A percentile compares a stretch with the other conserved stretches of the same genome.
Evolutionary conservation across 2,797 vertebrate genomes (phyloP).

Genomic region (Danio choprae): DNA sequence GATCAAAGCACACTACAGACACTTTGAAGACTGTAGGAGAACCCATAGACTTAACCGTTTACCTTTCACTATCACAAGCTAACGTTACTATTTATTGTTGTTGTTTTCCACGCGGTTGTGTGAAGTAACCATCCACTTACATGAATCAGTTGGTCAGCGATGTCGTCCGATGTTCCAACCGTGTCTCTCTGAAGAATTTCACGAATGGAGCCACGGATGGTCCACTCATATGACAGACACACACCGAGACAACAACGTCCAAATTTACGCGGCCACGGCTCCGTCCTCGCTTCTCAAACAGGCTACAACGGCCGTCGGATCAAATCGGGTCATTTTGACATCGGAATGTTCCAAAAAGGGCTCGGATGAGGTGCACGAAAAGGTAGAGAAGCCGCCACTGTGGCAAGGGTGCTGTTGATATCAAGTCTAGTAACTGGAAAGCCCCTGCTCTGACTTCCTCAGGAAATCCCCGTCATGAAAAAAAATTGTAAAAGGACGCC

Average conservation of each 20-base stretch:
- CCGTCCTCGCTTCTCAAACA: constrained; percentile 46
- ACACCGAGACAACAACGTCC: constrained; percentile 44
- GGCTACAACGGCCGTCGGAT: constrained; percentile 31
- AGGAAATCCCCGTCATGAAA: constrained; percentile 83
- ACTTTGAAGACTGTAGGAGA: constrained; percentile 31
- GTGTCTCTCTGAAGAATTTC: constrained; percentile 62
- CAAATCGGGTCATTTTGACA: constrained; percentile 51
- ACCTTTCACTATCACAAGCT: constrained; percentile 38
- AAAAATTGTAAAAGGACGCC: constrained; percentile 63
- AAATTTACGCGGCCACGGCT: constrained; percentile 44
- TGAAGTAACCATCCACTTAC: constrained; percentile 53
- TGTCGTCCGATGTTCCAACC: constrained; percentile 61
- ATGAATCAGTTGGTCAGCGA: constrained; percentile 62
- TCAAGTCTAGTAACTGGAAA: constrained; percentile 74
- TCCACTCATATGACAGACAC: constrained; percentile 58
- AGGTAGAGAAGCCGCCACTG: constrained; percentile 52
- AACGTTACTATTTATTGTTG: not conserved
- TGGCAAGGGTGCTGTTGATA: constrained; percentile 58
- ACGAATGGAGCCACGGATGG: constrained; percentile 54
- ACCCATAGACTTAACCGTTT: constrained; percentile 1
- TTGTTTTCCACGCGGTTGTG: not conserved
- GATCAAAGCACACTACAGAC: constrained; percentile 2
- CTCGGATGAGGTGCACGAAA: constrained; percentile 39
- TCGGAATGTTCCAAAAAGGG: constrained; percentile 25
- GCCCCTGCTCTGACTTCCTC: constrained; percentile 82